Base-by-base conservation (phyloP, 2,888 invertebrate species). In the Sminthurides aquaticus region DNA sequence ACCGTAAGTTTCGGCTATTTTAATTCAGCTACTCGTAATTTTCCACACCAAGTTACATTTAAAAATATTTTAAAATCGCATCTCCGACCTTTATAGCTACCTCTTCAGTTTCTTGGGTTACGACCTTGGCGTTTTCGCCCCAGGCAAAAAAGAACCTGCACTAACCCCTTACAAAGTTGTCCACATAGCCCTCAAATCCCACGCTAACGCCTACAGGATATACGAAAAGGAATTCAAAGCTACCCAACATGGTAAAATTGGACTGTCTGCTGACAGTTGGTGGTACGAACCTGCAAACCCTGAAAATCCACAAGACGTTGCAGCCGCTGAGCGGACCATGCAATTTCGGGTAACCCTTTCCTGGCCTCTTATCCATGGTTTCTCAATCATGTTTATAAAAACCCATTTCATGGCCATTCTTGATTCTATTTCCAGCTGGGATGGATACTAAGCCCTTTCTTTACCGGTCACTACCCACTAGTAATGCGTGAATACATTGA, bases 221-320 rank as follows among this genome's bases (percentile, higher is more conserved):
- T 87, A 87, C 75, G 79, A 86, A 64, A 78, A 80, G 52, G 79
- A 83, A 71, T 89, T 82, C 72, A 81, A 71, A 52, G 29, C 56
- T 15, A 22, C n/a, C 25, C 75, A 76, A 64, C 58, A 66, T n/a
- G 74, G 74, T 15, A 57, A 65, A 24, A 61, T 74, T 27, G 75
- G 76, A 5, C 73, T 76, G 2, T 69, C 74, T 11, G 56, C 74
- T 15, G 74, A 74, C 54, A 67, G 71, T 27, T 68, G 67, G 0
- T 71, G 71, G 66, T 72, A 70, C 59, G 67, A 72, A 26, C 75
- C 76, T 8, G 24, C 20, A 25, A 65, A 63, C 11, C 49, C 58
- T 2, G 59, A 67, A n/a, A 69, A 62, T 5, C 25, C 56, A 3
- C 69, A 58, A 22, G 72, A 73, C 64, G 54, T 68, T 11, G 68